Percentiles rank a stretch among this genome's conserved stretches.
Evolutionary conservation across 2,113 vertebrate species (phyloP).

Genomic region (Zeus faber): DNA sequence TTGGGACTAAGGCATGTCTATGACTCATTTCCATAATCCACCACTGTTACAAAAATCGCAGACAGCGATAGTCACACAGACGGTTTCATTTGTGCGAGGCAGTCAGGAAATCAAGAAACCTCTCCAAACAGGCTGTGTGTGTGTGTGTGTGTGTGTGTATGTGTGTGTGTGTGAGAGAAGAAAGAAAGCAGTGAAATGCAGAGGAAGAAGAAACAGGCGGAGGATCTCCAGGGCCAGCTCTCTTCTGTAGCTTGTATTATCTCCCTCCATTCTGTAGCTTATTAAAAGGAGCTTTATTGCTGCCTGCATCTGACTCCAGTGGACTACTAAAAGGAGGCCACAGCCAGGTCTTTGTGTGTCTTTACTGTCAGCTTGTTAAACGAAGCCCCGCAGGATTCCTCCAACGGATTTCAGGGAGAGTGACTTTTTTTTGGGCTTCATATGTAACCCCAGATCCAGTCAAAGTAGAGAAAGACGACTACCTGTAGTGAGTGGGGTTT

Average conservation of each 20-base stretch:
- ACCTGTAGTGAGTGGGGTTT: not conserved
- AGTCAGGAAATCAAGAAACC: too few relatives aligned
- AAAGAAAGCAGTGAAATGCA: conserved; percentile 1
- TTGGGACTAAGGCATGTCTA: too few relatives aligned
- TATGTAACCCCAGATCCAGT: conserved; percentile 10
- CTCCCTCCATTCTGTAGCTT: conserved; percentile 40
- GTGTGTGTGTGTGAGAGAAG: not conserved
- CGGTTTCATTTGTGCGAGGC: too few relatives aligned
- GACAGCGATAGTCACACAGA: too few relatives aligned
- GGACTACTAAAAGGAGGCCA: conserved; percentile 42
- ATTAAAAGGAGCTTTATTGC: conserved; percentile 57
- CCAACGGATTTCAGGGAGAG: conserved; percentile 38
- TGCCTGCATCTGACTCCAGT: conserved; percentile 44
- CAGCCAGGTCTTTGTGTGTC: conserved; percentile 53
- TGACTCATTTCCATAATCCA: too few relatives aligned
- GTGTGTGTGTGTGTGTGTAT: conserved; percentile 4
- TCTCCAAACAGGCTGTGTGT: too few relatives aligned
- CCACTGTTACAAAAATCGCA: too few relatives aligned
- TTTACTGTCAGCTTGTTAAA: conserved; percentile 54
- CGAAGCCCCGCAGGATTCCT: conserved; percentile 43
- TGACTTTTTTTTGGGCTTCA: conserved; percentile 33
- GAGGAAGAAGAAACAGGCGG: conserved; percentile 15
- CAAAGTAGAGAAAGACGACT: not conserved
- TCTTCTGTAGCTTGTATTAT: conserved; percentile 32
- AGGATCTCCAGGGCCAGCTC: conserved; percentile 19